phyloP scores from a whole-genome alignment of 2,888 invertebrate species.

The Mythimna impura region DNA sequence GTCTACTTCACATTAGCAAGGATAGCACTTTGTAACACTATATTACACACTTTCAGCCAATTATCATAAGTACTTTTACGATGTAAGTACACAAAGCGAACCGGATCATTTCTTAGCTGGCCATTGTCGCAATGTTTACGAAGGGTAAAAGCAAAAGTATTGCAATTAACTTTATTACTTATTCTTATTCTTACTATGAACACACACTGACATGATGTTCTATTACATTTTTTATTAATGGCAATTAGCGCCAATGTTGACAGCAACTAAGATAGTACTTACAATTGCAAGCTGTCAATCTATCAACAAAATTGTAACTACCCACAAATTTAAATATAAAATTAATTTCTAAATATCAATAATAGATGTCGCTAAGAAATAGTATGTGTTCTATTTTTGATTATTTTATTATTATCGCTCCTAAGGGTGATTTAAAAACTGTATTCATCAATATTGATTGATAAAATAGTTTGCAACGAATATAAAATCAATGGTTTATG shows the following conservation, averaged over 20 bases:
- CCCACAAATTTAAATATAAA: constrained; percentile 37
- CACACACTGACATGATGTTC: neutral
- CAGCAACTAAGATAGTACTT: neutral
- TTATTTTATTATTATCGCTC: neutral
- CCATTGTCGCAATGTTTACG: neutral
- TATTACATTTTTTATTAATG: neutral
- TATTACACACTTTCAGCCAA: neutral
- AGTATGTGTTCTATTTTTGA: neutral
- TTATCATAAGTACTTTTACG: constrained; percentile 24
- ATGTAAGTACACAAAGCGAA: neutral
- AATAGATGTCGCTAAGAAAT: constrained; percentile 53
- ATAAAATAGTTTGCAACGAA: no score
- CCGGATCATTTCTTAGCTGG: neutral
- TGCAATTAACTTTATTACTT: neutral
- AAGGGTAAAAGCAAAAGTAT: neutral
- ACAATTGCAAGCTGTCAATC: neutral
- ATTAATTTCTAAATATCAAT: neutral
- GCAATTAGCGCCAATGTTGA: neutral
- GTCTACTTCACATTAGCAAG: constrained; percentile 11
- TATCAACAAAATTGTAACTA: constrained; percentile 22
- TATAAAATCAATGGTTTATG: neutral
- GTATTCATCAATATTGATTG: neutral
- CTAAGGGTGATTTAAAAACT: neutral
- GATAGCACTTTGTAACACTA: constrained; percentile 25
- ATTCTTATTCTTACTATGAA: neutral